These are phyloP conservation scores for Macaria notata DNA, from an alignment of 2,888 invertebrate species.

Conservation along the genomic window DNA sequence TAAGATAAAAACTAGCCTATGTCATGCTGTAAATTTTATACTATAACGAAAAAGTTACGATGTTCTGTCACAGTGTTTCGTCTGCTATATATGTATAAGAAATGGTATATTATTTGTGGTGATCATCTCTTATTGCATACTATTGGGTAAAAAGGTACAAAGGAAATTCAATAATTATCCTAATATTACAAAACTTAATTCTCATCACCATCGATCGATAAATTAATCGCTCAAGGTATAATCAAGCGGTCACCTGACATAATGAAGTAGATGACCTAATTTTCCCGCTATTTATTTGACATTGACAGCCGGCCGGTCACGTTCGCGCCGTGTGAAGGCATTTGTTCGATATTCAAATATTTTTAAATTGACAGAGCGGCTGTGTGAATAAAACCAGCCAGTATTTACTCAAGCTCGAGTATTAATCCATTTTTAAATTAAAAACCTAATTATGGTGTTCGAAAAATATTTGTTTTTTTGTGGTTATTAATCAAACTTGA, in stretches of 20 bases:
- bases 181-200: no score
- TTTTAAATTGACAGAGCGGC: constrained; percentile 20
- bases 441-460: neutral
- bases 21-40: no score
- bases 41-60: no score
- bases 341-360: constrained; percentile 35
- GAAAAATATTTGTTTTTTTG: neutral
- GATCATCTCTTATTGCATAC: no score
- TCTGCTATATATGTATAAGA: neutral
- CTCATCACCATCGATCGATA: no score
- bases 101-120: neutral
- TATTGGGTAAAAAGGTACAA: no score
- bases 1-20: no score
- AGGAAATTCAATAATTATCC: no score
- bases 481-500: no score
- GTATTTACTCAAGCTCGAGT: constrained; percentile 5
- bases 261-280: constrained; percentile 10
- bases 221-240: neutral
- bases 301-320: constrained; percentile 25
- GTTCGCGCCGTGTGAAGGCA: constrained; percentile 32
- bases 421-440: neutral
- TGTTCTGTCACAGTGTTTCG: no score
- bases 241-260: constrained; percentile 6
- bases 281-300: constrained; percentile 15
- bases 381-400: constrained; percentile 4